Percentiles rank a stretch among this genome's conserved stretches.
Conservation (phyloP, 2,797 vertebrate genomes). For the Sebastes oblongus region DNA sequence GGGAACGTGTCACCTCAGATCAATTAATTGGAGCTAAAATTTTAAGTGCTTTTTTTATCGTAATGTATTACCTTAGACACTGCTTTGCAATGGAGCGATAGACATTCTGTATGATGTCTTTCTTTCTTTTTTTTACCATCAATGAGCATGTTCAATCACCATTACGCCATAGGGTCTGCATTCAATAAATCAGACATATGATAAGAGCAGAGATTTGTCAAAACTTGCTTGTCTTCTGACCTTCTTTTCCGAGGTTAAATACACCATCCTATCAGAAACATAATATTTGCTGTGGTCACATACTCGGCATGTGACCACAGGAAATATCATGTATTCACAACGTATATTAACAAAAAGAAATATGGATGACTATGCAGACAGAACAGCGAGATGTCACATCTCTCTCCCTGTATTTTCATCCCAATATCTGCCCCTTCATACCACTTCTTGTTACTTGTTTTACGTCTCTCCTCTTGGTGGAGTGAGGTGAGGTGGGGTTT, state of each 20-base stretch:
- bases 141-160: background rate
- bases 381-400: constrained; percentile 28
- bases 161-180: background rate
- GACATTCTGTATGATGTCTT: background rate
- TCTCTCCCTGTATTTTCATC: constrained; percentile 34
- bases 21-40: constrained; percentile 1
- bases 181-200: constrained; percentile 12
- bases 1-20: constrained; percentile 10
- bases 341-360: background rate
- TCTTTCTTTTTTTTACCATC: background rate
- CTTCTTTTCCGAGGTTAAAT: background rate
- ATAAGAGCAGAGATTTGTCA: constrained; percentile 19
- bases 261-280: background rate
- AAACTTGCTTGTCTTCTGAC: constrained; percentile 10
- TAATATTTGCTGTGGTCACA: background rate
- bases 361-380: background rate
- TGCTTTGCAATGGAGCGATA: background rate
- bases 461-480: constrained; percentile 46
- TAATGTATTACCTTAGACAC: background rate
- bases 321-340: background rate
- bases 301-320: background rate
- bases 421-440: constrained; percentile 16
- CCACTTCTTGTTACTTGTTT: constrained; percentile 49
- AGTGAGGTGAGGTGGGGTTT: constrained; percentile 11
- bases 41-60: background rate